Evolutionary conservation across 2,888 invertebrate genomes (phyloP).

Genomic region (Chaitophorus viminalis): DNA sequence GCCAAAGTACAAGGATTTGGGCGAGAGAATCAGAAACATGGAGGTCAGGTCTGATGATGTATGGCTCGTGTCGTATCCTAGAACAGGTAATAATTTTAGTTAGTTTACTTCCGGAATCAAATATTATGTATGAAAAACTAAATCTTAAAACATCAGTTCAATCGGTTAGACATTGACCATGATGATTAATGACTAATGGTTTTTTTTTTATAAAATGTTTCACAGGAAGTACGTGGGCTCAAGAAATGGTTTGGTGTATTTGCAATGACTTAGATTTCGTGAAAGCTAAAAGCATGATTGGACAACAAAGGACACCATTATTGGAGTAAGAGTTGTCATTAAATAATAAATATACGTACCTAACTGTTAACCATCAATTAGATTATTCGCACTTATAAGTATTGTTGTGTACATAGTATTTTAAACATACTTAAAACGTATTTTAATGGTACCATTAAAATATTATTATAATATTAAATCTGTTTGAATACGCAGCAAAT

Average conservation of each 20-base stretch:
- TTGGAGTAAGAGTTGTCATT: slow-evolving; percentile 71
- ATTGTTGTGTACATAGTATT: background rate
- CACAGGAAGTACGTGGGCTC: slow-evolving; percentile 87
- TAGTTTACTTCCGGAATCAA: slow-evolving; percentile 10
- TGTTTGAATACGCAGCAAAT: too few species aligned
- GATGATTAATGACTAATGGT: background rate
- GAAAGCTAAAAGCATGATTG: slow-evolving; percentile 73
- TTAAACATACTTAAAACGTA: background rate
- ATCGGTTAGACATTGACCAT: background rate
- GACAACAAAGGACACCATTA: slow-evolving; percentile 78
- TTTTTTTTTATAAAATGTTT: background rate
- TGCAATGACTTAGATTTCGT: slow-evolving; percentile 82
- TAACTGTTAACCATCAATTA: too few species aligned
- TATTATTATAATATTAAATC: too few species aligned
- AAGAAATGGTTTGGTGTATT: slow-evolving; percentile 93
- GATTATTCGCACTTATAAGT: too few species aligned
- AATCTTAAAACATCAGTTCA: background rate
- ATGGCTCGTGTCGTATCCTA: slow-evolving; percentile 88
- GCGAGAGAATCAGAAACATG: slow-evolving; percentile 77
- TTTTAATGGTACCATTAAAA: background rate
- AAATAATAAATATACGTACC: slow-evolving; percentile 20
- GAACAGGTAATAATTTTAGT: slow-evolving; percentile 76
- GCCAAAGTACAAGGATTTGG: slow-evolving; percentile 75
- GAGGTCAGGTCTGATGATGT: slow-evolving; percentile 80
- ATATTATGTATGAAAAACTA: background rate